These are phyloP conservation scores for Drosophila quinaria DNA, from an alignment of 2,888 invertebrate species.

Conservation along the genomic window DNA sequence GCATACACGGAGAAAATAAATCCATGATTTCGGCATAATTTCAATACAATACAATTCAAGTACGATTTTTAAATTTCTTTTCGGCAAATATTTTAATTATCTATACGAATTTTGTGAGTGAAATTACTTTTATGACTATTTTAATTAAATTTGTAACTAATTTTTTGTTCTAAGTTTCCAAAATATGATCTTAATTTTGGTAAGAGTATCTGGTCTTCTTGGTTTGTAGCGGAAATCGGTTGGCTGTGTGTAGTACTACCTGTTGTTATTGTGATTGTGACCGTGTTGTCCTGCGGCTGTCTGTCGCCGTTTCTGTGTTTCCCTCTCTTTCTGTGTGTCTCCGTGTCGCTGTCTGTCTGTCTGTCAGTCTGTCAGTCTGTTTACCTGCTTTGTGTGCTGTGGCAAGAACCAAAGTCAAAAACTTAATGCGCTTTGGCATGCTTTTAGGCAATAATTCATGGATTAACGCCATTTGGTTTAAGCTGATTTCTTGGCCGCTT, in stretches of 20 bases:
- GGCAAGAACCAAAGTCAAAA: conserved; percentile 60
- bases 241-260: conserved; percentile 32
- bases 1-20: too few species aligned
- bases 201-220: conserved; percentile 24
- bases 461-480: conserved; percentile 84
- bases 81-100: too few species aligned
- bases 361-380: conserved; percentile 13
- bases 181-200: too few species aligned
- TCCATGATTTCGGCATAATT: too few species aligned
- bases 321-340: conserved; percentile 5
- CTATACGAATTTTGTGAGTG: too few species aligned
- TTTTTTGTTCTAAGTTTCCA: too few species aligned
- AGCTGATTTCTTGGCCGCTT: conserved; percentile 73
- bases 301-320: conserved; percentile 12
- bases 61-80: too few species aligned
- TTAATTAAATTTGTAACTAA: too few species aligned
- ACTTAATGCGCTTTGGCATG: conserved; percentile 85
- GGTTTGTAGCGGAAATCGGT: background rate
- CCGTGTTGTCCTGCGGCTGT: conserved; percentile 28
- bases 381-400: conserved; percentile 40
- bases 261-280: conserved; percentile 40
- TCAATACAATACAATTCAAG: too few species aligned
- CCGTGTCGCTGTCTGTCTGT: conserved; percentile 27
- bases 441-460: conserved; percentile 85
- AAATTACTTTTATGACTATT: too few species aligned